A percentile compares a stretch with the other conserved stretches of the same genome.
Evolutionary conservation across 2,888 invertebrate genomes (phyloP).

Genomic region (Tetragonisca angustula): DNA sequence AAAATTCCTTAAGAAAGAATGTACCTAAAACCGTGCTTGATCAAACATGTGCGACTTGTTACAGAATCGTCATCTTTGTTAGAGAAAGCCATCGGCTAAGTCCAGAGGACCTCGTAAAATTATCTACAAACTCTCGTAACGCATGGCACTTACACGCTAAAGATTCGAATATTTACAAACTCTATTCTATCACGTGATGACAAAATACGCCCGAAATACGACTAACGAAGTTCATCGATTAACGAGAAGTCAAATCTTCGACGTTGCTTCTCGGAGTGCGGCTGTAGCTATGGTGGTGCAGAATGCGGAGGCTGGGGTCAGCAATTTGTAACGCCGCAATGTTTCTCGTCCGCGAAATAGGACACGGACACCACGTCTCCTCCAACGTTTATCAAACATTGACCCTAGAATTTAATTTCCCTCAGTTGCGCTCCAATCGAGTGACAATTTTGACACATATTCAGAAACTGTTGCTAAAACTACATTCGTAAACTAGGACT

Average conservation of each 20-base stretch:
- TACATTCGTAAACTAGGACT: no score
- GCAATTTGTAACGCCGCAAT: constrained; percentile 75
- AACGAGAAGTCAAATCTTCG: constrained; percentile 49
- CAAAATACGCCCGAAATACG: not conserved
- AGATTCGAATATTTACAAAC: constrained; percentile 50
- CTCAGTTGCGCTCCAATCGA: not conserved
- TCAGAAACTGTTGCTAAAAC: no score
- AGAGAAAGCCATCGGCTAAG: constrained; percentile 12
- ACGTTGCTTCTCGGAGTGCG: constrained; percentile 40
- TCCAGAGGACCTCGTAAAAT: not conserved
- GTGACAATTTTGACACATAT: not conserved
- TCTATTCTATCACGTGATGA: constrained; percentile 51
- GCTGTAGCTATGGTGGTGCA: constrained; percentile 78
- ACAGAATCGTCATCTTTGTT: constrained; percentile 14
- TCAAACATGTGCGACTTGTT: constrained; percentile 34
- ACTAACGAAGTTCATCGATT: constrained; percentile 22
- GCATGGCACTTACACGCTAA: constrained; percentile 28
- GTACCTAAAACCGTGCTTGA: constrained; percentile 4
- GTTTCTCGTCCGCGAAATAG: constrained; percentile 87
- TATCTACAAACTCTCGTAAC: constrained; percentile 8
- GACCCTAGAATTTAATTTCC: constrained; percentile 89
- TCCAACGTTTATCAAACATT: constrained; percentile 97
- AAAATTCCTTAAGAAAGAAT: constrained; percentile 1
- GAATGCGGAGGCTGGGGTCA: constrained; percentile 82
- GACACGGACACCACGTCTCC: constrained; percentile 96